Evolutionary conservation across 2,113 vertebrate species (phyloP).

Genomic region (Glaucomys volans): DNA sequence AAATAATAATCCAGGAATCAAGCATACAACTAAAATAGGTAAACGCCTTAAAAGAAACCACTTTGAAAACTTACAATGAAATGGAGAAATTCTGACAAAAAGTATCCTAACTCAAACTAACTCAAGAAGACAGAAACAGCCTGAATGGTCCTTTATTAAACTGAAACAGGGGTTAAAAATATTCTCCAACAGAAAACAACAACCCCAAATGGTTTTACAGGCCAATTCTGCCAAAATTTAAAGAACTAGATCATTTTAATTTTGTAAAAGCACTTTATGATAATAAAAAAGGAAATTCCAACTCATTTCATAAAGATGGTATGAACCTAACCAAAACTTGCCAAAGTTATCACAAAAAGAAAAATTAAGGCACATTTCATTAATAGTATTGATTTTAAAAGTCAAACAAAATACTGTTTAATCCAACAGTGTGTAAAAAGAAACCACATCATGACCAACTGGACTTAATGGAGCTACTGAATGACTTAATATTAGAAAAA

Average conservation of each 20-base stretch:
- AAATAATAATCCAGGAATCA: not conserved
- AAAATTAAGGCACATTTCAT: not conserved
- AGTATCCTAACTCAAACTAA: not conserved
- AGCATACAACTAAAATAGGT: not conserved
- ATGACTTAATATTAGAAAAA: too few relatives aligned
- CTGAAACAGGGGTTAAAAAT: not conserved
- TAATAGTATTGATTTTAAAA: constrained; percentile 14
- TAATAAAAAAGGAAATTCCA: not conserved
- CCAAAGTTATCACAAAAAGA: not conserved
- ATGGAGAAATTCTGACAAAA: constrained; percentile 4
- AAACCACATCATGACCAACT: too few relatives aligned
- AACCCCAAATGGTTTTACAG: not conserved
- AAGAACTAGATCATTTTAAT: not conserved
- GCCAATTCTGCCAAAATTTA: not conserved
- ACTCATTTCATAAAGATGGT: not conserved
- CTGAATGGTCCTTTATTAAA: not conserved
- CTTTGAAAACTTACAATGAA: too few relatives aligned
- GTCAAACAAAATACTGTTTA: not conserved
- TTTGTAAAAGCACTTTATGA: too few relatives aligned
- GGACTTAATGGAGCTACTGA: too few relatives aligned
- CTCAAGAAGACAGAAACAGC: constrained; percentile 17
- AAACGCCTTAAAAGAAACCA: too few relatives aligned
- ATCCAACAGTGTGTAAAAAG: too few relatives aligned
- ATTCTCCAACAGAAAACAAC: not conserved
- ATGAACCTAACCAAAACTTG: not conserved